These are phyloP conservation scores for Zingel zingel DNA, from an alignment of 2,113 vertebrate species.

Conservation along the genomic window DNA sequence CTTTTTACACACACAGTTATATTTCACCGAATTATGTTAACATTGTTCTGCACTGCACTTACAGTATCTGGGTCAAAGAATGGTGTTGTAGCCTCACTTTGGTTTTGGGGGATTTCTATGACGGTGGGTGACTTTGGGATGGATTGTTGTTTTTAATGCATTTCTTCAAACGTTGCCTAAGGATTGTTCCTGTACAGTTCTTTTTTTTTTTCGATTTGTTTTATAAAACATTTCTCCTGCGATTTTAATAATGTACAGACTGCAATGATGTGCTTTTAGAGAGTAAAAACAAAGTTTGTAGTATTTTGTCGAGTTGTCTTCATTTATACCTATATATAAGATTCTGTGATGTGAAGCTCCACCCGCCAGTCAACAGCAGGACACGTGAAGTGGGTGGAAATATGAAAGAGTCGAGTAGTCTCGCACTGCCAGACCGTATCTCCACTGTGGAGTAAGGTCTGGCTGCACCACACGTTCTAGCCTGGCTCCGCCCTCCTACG, in stretches of 20 bases:
- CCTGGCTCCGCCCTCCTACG: too few species aligned
- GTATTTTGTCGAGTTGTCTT: not conserved
- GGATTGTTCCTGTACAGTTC: constrained; percentile 26
- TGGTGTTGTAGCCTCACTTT: not conserved
- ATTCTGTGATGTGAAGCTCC: not conserved
- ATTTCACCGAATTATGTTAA: constrained; percentile 24
- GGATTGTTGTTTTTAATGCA: not conserved
- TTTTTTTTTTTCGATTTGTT: constrained; percentile 1
- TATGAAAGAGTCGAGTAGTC: too few species aligned
- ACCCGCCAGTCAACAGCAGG: not conserved
- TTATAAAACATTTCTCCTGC: constrained; percentile 6
- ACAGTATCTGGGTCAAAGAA: constrained; percentile 16
- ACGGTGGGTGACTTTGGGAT: not conserved
- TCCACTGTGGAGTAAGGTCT: too few species aligned
- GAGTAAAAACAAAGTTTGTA: constrained; percentile 24
- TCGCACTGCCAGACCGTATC: too few species aligned
- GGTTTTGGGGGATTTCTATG: not conserved
- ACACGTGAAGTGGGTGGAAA: not conserved
- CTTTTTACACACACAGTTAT: constrained; percentile 17
- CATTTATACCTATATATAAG: too few species aligned
- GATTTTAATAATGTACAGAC: constrained; percentile 36
- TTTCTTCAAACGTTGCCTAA: constrained; percentile 40
- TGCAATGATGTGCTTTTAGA: constrained; percentile 33
- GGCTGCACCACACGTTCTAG: too few species aligned
- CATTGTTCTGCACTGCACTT: constrained; percentile 41